Evolutionary conservation across 2,888 invertebrate genomes (phyloP).

Genomic region (Lepidochrysops patricia): DNA sequence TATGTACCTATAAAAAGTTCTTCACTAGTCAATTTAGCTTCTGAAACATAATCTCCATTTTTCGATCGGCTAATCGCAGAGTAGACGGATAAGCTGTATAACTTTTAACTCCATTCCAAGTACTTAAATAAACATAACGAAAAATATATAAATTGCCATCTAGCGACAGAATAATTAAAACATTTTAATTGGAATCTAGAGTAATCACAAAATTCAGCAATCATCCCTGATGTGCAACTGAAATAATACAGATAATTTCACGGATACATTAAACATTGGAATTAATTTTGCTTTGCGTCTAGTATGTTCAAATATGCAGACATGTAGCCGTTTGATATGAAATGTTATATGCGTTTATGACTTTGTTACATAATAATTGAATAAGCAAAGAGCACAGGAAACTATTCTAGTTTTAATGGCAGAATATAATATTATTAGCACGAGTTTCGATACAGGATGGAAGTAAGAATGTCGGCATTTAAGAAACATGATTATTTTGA

Average conservation of each 20-base stretch:
- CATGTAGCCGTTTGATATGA: background rate
- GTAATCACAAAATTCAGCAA: background rate
- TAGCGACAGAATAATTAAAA: background rate
- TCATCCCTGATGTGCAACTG: background rate
- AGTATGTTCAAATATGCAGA: background rate
- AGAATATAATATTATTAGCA: background rate
- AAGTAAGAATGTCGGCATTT: background rate
- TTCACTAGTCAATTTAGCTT: background rate
- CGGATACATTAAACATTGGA: background rate
- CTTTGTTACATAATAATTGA: background rate
- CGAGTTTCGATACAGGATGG: background rate
- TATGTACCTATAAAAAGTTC: too few relatives aligned
- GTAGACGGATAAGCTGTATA: background rate
- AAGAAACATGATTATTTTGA: background rate
- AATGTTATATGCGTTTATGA: too few relatives aligned
- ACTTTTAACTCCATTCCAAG: background rate
- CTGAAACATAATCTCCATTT: background rate
- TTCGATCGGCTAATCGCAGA: background rate
- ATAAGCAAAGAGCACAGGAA: background rate
- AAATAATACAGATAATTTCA: background rate
- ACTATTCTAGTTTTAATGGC: background rate
- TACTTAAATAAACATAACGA: background rate
- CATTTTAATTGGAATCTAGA: background rate
- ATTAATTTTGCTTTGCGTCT: too few relatives aligned
- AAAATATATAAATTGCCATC: too few relatives aligned